Percentiles rank a stretch among this genome's conserved stretches.
These are phyloP conservation scores for Cephus sareptanus DNA, from an alignment of 2,888 invertebrate species.

Conservation along the genomic window DNA sequence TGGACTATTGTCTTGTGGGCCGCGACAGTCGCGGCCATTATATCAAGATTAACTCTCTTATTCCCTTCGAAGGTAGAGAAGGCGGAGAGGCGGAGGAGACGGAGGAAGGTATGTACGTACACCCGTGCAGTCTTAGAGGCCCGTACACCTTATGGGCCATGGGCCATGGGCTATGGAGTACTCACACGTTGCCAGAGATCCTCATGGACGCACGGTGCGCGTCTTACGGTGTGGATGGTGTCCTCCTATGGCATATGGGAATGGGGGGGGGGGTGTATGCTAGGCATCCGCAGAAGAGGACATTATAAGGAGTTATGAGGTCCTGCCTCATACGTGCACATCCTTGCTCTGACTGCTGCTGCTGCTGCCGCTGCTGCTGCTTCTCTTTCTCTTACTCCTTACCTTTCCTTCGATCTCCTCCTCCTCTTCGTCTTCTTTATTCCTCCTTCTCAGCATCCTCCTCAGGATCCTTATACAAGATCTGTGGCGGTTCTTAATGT, in stretches of 20 bases:
- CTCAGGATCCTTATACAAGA: constrained; percentile 60
- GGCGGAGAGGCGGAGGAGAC: constrained; percentile 28
- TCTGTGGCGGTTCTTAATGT: constrained; percentile 64
- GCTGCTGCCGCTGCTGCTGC: too few species aligned
- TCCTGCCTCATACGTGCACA: constrained; percentile 63
- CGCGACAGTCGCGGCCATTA: constrained; percentile 65
- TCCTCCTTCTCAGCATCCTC: constrained; percentile 32
- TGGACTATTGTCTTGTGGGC: constrained; percentile 63
- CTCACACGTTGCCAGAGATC: background rate
- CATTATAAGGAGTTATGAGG: constrained; percentile 66
- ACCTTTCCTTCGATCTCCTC: constrained; percentile 13
- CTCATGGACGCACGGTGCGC: constrained; percentile 18
- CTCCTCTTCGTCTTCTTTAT: constrained; percentile 27
- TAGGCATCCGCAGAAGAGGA: constrained; percentile 64
- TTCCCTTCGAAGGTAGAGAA: constrained; percentile 36
- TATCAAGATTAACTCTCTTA: constrained; percentile 65
- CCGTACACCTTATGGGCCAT: background rate
- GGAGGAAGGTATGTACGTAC: constrained; percentile 13
- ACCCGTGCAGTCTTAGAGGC: background rate
- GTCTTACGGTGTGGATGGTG: constrained; percentile 46
- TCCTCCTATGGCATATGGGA: constrained; percentile 52
- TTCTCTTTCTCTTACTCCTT: constrained; percentile 14
- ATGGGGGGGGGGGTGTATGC: constrained; percentile 62
- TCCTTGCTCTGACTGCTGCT: constrained; percentile 44
- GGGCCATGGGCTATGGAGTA: background rate